A percentile compares a stretch with the other conserved stretches of the same genome.
These are phyloP conservation scores for Drosophila arizonae DNA, from an alignment of 1,140 invertebrate species.

Conservation along the genomic window DNA sequence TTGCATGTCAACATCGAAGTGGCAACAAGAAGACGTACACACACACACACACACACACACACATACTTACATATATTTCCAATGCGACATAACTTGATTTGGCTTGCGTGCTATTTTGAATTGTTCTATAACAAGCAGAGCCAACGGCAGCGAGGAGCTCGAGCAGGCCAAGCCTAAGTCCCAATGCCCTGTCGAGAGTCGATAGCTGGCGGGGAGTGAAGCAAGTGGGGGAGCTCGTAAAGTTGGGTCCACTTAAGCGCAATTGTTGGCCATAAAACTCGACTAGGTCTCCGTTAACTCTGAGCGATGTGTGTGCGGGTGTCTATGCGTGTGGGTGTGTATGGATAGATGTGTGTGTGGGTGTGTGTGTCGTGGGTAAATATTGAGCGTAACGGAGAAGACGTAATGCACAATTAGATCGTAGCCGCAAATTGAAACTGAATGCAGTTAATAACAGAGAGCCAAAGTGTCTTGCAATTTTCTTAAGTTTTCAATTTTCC, in stretches of 20 bases:
- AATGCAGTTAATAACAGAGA: conserved; percentile 62
- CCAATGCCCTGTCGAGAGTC: conserved; percentile 20
- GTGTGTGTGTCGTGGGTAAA: conserved; percentile 28
- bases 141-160: background rate
- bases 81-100: conserved; percentile 60
- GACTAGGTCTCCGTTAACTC: conserved; percentile 19
- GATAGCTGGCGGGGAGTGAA: background rate
- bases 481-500: conserved; percentile 28
- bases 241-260: conserved; percentile 75
- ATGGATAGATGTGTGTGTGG: background rate
- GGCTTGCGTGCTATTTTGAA: conserved; percentile 75
- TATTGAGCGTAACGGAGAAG: conserved; percentile 16
- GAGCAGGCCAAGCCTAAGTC: conserved; percentile 32
- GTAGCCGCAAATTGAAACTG: conserved; percentile 74
- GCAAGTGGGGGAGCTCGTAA: conserved; percentile 59
- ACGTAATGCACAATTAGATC: conserved; percentile 74
- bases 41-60: background rate
- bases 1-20: conserved; percentile 50
- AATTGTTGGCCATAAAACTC: conserved; percentile 77
- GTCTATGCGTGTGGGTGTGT: background rate
- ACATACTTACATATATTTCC: conserved; percentile 2
- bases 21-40: conserved; percentile 37
- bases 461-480: conserved; percentile 8
- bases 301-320: conserved; percentile 3
- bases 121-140: conserved; percentile 33